phyloP scores from a whole-genome alignment of 2,888 invertebrate genomes.

The Calameuta filiformis region DNA sequence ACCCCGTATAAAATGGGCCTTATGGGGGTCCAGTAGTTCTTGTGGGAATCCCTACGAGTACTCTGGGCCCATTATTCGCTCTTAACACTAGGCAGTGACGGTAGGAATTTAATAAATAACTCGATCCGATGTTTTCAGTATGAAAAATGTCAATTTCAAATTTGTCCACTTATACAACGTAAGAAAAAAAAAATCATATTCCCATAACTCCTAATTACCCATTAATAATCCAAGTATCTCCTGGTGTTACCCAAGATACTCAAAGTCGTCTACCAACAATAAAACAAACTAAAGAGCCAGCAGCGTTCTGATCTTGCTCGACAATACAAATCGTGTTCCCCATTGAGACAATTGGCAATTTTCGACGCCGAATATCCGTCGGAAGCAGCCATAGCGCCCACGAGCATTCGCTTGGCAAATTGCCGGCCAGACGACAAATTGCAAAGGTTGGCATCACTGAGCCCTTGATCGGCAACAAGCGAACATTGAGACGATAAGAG shows the following conservation, averaged over 20 bases:
- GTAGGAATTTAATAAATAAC: background rate
- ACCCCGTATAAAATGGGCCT: background rate
- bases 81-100: background rate
- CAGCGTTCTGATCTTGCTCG: background rate
- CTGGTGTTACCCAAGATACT: background rate
- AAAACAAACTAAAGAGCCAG: background rate
- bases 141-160: background rate
- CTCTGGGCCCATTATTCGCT: background rate
- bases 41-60: background rate
- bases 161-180: background rate
- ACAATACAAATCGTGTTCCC: slow-evolving; percentile 53
- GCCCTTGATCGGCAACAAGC: background rate
- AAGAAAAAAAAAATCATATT: background rate
- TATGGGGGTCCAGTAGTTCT: background rate
- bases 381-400: slow-evolving; percentile 57
- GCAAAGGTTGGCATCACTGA: slow-evolving; percentile 35
- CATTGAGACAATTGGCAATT: slow-evolving; percentile 65
- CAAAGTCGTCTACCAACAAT: background rate
- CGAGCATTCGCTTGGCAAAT: slow-evolving; percentile 58
- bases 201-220: background rate
- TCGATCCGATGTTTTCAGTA: background rate
- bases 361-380: slow-evolving; percentile 62
- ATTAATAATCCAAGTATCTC: background rate
- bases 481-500: background rate
- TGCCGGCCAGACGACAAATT: slow-evolving; percentile 60